Percentiles rank a stretch among this genome's conserved stretches.
phyloP scores from a whole-genome alignment of 2,888 invertebrate genomes.

The Hipparchia semele region DNA sequence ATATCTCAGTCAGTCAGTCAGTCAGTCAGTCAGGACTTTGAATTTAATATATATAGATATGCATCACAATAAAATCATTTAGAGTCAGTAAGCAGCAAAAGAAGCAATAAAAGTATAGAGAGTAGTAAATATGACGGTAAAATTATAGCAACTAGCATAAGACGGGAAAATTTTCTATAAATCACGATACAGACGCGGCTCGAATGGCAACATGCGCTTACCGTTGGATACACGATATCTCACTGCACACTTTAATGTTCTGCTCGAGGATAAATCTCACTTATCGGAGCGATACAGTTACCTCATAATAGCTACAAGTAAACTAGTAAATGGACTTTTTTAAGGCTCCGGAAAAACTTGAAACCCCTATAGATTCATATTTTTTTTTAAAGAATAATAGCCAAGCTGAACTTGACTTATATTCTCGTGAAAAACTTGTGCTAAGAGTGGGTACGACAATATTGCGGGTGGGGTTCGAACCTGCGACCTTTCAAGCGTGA shows the following conservation, averaged over 20 bases:
- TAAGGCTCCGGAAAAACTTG: no score
- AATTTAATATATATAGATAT: no score
- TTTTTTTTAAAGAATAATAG: no score
- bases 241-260: constrained; percentile 31
- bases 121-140: background rate
- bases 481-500: no score
- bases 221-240: constrained; percentile 25
- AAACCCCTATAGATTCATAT: no score
- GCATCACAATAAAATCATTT: background rate
- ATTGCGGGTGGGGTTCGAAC: no score
- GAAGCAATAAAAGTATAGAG: background rate
- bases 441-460: no score
- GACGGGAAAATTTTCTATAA: background rate
- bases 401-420: no score
- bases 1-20: no score
- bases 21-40: no score
- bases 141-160: background rate
- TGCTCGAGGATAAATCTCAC: constrained; percentile 32
- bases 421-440: no score
- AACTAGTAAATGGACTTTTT: background rate
- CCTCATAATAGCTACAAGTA: background rate
- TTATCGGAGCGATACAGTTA: constrained; percentile 23
- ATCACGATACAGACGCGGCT: background rate
- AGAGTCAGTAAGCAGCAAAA: background rate
- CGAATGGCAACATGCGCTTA: constrained; percentile 18